Evolutionary conservation across 92 coral and sea anemone genomes (phyloP).

Genomic region (Montipora capitata): DNA sequence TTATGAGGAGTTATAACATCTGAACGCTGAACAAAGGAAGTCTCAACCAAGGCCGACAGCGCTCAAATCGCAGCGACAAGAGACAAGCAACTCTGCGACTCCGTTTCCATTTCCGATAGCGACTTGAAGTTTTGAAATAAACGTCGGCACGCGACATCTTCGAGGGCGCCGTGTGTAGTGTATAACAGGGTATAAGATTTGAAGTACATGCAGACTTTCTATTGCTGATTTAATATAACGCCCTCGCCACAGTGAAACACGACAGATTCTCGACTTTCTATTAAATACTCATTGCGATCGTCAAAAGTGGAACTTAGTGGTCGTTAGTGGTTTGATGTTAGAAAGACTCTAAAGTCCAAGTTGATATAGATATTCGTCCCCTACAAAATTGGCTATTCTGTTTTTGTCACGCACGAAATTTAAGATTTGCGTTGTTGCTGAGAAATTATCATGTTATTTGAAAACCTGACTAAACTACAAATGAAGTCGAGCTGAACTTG

Average conservation of each 20-base stretch:
- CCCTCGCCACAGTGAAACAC: constrained; percentile 23
- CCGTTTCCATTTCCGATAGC: constrained; percentile 8
- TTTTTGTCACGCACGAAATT: constrained; percentile 15
- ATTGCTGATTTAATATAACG: background rate
- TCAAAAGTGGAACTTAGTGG: background rate
- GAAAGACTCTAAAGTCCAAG: constrained; percentile 21
- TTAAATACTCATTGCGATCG: constrained; percentile 12
- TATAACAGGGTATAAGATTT: constrained; percentile 25
- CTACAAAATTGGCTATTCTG: background rate
- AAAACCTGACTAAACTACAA: constrained; percentile 12
- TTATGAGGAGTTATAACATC: constrained; percentile 2
- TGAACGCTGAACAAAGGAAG: background rate
- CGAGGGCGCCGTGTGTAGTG: constrained; percentile 20
- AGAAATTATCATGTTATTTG: constrained; percentile 27
- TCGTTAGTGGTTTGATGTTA: constrained; percentile 8
- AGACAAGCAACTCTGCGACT: constrained; percentile 10
- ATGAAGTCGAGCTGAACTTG: constrained; percentile 22
- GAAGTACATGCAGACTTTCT: constrained; percentile 22
- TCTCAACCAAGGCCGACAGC: background rate
- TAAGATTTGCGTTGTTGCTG: background rate
- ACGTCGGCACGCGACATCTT: constrained; percentile 2
- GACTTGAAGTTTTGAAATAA: constrained; percentile 19
- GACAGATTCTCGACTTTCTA: constrained; percentile 5
- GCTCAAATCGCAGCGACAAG: constrained; percentile 27
- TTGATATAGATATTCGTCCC: constrained; percentile 13